A percentile compares a stretch with the other conserved stretches of the same genome.
Conservation (phyloP, 2,113 vertebrate genomes). For the Antennarius striatus region DNA sequence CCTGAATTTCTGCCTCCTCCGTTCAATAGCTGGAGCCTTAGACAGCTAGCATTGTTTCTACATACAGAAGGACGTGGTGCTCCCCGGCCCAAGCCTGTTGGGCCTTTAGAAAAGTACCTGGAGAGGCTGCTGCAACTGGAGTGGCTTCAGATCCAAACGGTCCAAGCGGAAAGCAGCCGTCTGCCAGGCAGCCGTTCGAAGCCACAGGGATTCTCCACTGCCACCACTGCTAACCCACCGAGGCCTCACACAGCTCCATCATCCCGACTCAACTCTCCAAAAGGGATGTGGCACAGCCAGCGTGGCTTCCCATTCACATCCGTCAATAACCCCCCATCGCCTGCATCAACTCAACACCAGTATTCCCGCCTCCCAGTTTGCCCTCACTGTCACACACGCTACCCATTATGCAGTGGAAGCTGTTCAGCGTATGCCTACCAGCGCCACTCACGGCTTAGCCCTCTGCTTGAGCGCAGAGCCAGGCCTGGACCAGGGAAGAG, state of each 20-base stretch:
- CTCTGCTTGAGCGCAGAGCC: constrained; percentile 71
- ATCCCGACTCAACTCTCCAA: constrained; percentile 79
- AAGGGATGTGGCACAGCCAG: constrained; percentile 74
- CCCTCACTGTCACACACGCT: constrained; percentile 79
- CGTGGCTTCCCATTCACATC: constrained; percentile 70
- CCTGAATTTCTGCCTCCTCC: constrained; percentile 92
- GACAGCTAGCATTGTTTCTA: constrained; percentile 82
- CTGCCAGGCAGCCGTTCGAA: constrained; percentile 58
- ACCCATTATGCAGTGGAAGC: constrained; percentile 79
- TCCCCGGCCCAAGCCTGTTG: constrained; percentile 78
- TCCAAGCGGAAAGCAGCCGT: constrained; percentile 83
- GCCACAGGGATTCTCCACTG: constrained; percentile 54
- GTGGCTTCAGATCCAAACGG: constrained; percentile 90
- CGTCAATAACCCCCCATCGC: constrained; percentile 72
- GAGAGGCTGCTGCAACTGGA: constrained; percentile 89
- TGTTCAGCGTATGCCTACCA: constrained; percentile 81
- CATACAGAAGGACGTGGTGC: constrained; percentile 80
- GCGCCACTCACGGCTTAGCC: constrained; percentile 80
- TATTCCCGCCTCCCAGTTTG: constrained; percentile 68
- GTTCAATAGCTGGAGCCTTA: constrained; percentile 90
- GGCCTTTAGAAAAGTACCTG: constrained; percentile 85
- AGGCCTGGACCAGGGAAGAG: constrained; percentile 65
- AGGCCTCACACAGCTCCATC: constrained; percentile 82
- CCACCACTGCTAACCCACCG: constrained; percentile 52
- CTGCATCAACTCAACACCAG: constrained; percentile 63